phyloP scores from a whole-genome alignment of 2,113 vertebrate species.

The Paralichthys olivaceus region DNA sequence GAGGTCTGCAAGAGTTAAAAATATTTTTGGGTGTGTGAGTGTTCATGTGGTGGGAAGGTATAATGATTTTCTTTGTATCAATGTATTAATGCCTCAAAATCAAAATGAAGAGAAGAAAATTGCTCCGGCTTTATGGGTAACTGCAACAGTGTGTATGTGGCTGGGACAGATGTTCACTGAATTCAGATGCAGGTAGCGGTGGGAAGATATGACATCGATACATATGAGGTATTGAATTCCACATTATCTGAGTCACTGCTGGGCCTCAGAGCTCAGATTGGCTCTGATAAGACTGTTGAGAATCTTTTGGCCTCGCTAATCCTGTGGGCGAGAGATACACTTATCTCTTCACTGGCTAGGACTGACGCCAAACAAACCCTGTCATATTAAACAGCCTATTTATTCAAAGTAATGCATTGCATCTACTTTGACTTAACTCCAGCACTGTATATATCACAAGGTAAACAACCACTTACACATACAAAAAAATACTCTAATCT shows the following conservation, averaged over 20 bases:
- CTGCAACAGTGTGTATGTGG: conserved; percentile 44
- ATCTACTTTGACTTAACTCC: conserved; percentile 1
- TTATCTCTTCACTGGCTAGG: conserved; percentile 15
- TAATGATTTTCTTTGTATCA: conserved; percentile 67
- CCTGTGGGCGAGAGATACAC: background rate
- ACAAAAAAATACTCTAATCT: background rate
- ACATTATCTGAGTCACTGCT: conserved; percentile 61
- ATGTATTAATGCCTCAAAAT: conserved; percentile 38
- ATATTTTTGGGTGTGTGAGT: conserved; percentile 35
- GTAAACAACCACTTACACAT: conserved; percentile 3
- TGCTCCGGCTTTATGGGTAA: conserved; percentile 33
- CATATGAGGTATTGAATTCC: conserved; percentile 66
- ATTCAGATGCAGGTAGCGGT: conserved; percentile 59
- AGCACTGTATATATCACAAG: background rate
- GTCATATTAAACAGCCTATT: background rate
- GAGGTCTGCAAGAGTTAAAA: conserved; percentile 34
- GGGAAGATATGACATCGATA: conserved; percentile 59
- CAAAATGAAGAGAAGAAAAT: conserved; percentile 38
- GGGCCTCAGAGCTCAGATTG: conserved; percentile 46
- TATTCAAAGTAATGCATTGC: conserved; percentile 2
- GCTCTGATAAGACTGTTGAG: conserved; percentile 49
- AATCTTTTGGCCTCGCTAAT: conserved; percentile 34
- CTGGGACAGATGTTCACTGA: conserved; percentile 55
- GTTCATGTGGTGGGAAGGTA: conserved; percentile 43
- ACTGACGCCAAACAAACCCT: conserved; percentile 4